Percentiles rank a stretch among this genome's conserved stretches.
Conservation (phyloP, 2,888 invertebrate species). For the Mythimna impura region DNA sequence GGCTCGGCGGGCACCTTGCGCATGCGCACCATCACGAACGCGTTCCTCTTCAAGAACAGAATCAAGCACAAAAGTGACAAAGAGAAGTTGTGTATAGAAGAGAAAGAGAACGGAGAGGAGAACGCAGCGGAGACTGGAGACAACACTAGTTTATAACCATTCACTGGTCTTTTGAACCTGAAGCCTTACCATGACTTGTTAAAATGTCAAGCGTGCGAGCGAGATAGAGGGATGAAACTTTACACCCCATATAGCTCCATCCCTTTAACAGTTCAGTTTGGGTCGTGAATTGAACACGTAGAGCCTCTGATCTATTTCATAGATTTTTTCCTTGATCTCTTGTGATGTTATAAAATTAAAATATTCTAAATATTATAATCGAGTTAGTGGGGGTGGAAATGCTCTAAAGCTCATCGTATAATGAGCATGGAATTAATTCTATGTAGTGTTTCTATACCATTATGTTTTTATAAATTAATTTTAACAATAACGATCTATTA, state of each 20-base stretch:
- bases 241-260: no score
- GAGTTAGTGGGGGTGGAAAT: no score
- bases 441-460: not conserved
- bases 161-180: not conserved
- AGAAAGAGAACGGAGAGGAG: constrained; percentile 73
- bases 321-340: not conserved
- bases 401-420: not conserved
- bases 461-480: not conserved
- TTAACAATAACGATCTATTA: not conserved
- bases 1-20: constrained; percentile 74
- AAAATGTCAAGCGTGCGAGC: no score
- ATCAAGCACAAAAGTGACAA: constrained; percentile 73
- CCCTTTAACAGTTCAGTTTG: no score
- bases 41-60: constrained; percentile 79
- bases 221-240: no score
- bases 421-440: not conserved
- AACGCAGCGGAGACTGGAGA: constrained; percentile 64
- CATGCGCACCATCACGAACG: constrained; percentile 81
- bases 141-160: not conserved
- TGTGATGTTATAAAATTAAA: not conserved
- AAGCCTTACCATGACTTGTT: no score
- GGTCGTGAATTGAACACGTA: no score
- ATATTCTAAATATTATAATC: not conserved
- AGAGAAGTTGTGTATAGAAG: constrained; percentile 66
- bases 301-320: not conserved